phyloP scores from a whole-genome alignment of 2,113 vertebrate genomes.

The Megatriorchis doriae region DNA sequence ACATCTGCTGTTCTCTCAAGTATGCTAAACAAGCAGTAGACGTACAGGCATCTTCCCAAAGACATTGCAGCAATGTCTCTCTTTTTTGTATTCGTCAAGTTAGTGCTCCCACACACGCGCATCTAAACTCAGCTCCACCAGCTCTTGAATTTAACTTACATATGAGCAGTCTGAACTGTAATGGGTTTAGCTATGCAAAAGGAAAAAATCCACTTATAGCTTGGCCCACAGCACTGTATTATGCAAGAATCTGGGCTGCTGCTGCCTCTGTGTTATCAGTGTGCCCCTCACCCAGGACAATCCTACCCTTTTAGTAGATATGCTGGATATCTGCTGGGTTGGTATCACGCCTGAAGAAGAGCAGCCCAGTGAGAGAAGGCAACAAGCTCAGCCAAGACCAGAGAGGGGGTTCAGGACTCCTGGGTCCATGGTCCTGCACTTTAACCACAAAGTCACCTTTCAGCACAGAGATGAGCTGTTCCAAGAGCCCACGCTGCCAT shows the following conservation, averaged over 20 bases:
- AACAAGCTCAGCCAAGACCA: not conserved
- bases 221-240: not conserved
- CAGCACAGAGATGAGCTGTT: not conserved
- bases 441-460: not conserved
- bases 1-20: not conserved
- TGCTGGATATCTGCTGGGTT: not conserved
- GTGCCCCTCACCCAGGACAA: not conserved
- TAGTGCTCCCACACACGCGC: not conserved
- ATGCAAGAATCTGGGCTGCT: not conserved
- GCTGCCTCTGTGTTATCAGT: not conserved
- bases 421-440: not conserved
- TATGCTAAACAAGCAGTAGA: constrained; percentile 6
- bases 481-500: not conserved
- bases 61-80: not conserved
- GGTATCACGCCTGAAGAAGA: not conserved
- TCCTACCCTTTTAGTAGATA: not conserved
- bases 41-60: not conserved
- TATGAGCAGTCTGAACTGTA: not conserved
- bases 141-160: not conserved
- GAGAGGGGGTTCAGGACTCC: not conserved
- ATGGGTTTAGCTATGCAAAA: not conserved
- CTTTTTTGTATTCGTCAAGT: not conserved
- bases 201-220: not conserved
- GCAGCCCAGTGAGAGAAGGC: not conserved
- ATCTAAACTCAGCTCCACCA: not conserved